Base-by-base conservation (phyloP, 2,888 invertebrate genomes). In the Peribatodes rhomboidaria region DNA sequence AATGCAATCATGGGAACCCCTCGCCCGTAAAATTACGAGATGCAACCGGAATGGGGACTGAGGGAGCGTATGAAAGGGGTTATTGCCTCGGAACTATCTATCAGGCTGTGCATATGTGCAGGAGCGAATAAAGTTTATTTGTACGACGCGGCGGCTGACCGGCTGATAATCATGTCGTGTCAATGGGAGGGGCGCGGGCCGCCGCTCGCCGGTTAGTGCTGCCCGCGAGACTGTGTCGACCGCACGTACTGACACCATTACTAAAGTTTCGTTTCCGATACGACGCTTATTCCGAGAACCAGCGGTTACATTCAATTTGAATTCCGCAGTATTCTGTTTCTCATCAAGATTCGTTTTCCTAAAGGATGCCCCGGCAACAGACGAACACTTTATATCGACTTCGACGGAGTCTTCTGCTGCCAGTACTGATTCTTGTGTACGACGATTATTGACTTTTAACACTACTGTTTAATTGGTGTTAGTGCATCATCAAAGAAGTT, bases 41-140 rank as follows among this genome's bases (percentile, higher is more conserved):
- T 87, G 86, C 80, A 83, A 71, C 81, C 84, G 85, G 83, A 83
- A 85, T 83, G 37, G 47, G 56, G 63, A 63, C 57, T 58, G 83
- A 88, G 92, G 92, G 90, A 88, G 86, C 85, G 82, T 82, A 80
- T 85, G 83, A 86, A 86, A 87, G 89, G 91, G 93, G 92, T 92
- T 93, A 92, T 90, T 92, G 92, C 90, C 91, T 86, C 84, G 82
- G 82, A 80, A 83, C 85, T 87, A 83, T 84, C 85, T 85, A 86
- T 87, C 87, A 85, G 85, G 75, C 78, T 73, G 76, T 86, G 85
- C 88, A 88, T 88, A 86, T 87, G 87, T 85, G 85, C 83, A 89
- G 87, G 88, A 90, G 88, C 85, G 89, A 92, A 92, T 92, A 91
- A 91, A 89, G 87, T 92, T 92, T 90, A 92, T 92, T 92, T 92